Conservation (phyloP, 2,888 invertebrate genomes). For the Caenorhabditis drosophilae region DNA sequence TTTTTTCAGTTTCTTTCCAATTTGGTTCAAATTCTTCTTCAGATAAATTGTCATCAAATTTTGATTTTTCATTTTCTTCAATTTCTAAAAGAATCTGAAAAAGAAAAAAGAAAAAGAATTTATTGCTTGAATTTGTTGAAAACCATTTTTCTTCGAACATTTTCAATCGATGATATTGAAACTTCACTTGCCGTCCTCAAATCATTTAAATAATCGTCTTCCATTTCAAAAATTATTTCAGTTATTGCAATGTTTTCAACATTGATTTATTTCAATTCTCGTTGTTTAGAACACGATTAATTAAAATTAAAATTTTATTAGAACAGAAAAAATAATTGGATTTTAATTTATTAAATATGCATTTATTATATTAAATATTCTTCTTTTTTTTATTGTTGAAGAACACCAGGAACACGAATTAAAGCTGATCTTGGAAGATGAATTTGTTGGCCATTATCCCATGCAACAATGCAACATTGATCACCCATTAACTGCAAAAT, state of each 20-base stretch:
- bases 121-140: no score
- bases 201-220: constrained; percentile 27
- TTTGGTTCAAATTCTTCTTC: neutral
- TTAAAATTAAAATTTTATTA: neutral
- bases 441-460: constrained; percentile 59
- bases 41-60: constrained; percentile 21
- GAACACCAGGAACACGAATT: constrained; percentile 18
- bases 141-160: constrained; percentile 32
- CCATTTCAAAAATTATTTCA: constrained; percentile 13
- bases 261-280: neutral
- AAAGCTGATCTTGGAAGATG: constrained; percentile 58
- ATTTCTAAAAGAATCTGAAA: constrained; percentile 28
- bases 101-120: no score
- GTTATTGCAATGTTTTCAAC: neutral
- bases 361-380: neutral
- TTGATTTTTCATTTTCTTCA: constrained; percentile 29
- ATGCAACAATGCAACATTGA: constrained; percentile 58
- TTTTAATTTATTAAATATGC: neutral
- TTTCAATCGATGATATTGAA: constrained; percentile 22
- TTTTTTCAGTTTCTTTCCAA: neutral
- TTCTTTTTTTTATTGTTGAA: neutral
- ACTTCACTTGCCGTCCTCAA: constrained; percentile 15
- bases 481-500: constrained; percentile 54
- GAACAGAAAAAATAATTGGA: neutral
- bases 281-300: no score